These are phyloP conservation scores for Nebria brevicollis DNA, from an alignment of 2,888 invertebrate species.

Conservation along the genomic window DNA sequence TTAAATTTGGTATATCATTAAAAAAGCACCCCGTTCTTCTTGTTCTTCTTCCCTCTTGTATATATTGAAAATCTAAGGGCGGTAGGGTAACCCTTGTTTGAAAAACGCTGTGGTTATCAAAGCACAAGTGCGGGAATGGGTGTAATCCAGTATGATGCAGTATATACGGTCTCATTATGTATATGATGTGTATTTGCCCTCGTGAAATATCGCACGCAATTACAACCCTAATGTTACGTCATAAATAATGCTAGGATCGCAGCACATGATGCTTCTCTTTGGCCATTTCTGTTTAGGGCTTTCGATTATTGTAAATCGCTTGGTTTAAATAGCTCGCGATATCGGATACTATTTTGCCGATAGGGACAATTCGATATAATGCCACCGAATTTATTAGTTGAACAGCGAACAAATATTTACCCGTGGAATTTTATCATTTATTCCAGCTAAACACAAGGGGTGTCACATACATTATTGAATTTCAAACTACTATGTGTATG, in stretches of 20 bases:
- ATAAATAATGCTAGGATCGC: conserved; percentile 29
- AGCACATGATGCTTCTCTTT: not conserved
- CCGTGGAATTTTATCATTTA: not conserved
- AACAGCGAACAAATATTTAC: not conserved
- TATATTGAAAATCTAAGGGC: not conserved
- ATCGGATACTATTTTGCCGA: not conserved
- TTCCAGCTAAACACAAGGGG: not conserved
- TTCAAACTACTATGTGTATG: not conserved
- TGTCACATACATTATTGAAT: not conserved
- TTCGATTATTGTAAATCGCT: conserved; percentile 39
- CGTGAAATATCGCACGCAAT: conserved; percentile 32
- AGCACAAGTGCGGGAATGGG: not conserved
- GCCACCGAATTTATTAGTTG: no score
- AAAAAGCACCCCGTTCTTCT: not conserved
- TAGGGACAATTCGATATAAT: not conserved
- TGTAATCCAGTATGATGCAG: conserved; percentile 24
- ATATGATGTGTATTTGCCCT: conserved; percentile 20
- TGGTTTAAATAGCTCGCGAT: conserved; percentile 25
- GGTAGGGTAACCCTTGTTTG: not conserved
- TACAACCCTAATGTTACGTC: conserved; percentile 35
- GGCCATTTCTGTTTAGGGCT: conserved; percentile 18
- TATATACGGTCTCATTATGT: conserved; percentile 16
- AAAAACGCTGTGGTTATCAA: not conserved
- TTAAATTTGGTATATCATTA: not conserved
- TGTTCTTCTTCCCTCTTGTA: not conserved